A percentile compares a stretch with the other conserved stretches of the same genome.
Evolutionary conservation across 1,140 invertebrate species (phyloP).

Genomic region (Helicoverpa zea): DNA sequence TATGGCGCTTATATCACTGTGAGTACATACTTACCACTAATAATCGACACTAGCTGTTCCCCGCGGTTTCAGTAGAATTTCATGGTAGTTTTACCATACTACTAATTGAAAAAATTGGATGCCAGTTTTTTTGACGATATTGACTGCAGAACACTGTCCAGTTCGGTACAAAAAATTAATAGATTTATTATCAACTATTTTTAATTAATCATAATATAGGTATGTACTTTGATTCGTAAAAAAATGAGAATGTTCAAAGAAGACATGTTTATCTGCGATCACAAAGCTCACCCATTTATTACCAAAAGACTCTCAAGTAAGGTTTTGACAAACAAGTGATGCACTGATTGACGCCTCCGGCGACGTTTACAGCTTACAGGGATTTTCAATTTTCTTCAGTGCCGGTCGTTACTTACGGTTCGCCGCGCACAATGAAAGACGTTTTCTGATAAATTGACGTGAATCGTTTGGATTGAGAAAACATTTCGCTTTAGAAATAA

Average conservation of each 20-base stretch:
- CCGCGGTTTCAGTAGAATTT: too few relatives aligned
- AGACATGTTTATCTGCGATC: background rate
- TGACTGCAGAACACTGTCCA: too few relatives aligned
- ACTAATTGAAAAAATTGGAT: background rate
- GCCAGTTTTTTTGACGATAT: too few relatives aligned
- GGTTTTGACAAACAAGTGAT: background rate
- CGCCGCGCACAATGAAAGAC: background rate
- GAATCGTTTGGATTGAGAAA: background rate
- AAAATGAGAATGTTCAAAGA: too few relatives aligned
- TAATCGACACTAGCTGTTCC: background rate
- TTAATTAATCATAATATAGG: too few relatives aligned
- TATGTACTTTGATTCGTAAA: too few relatives aligned
- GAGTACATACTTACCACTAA: conserved; percentile 74
- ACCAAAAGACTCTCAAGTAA: background rate
- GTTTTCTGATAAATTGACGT: conserved; percentile 7
- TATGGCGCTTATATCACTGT: conserved; percentile 93
- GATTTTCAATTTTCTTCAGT: conserved; percentile 12
- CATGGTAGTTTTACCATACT: background rate
- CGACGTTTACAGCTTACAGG: background rate
- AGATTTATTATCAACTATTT: too few relatives aligned
- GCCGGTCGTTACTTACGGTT: conserved; percentile 1
- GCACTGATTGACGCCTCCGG: background rate
- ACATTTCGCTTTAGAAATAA: background rate
- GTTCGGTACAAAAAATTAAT: too few relatives aligned
- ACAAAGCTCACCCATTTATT: background rate